Evolutionary conservation across 1,140 invertebrate species (phyloP).

Genomic region (Campodea augens): DNA sequence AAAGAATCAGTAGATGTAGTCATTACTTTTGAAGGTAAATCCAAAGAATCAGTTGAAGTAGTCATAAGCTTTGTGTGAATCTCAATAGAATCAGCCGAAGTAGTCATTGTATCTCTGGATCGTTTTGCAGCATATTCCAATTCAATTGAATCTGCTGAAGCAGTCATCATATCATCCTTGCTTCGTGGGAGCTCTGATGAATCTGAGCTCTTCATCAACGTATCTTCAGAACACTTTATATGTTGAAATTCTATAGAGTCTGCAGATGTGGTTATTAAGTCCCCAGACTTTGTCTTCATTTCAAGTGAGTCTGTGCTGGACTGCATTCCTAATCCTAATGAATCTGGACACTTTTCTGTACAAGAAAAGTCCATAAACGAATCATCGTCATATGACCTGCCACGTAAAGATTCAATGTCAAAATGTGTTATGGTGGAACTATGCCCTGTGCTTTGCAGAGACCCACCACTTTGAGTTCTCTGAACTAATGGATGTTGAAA

Average conservation of each 20-base stretch:
- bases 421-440: slow-evolving; percentile 13
- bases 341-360: neutral
- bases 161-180: slow-evolving; percentile 11
- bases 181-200: slow-evolving; percentile 2
- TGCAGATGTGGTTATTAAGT: slow-evolving; percentile 22
- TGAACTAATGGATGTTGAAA: slow-evolving; percentile 1
- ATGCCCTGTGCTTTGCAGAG: slow-evolving; percentile 3
- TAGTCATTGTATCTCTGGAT: slow-evolving; percentile 32
- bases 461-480: slow-evolving; percentile 9
- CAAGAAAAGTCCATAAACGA: slow-evolving; percentile 19
- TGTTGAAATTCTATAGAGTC: slow-evolving; percentile 19
- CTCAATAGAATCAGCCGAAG: slow-evolving; percentile 41
- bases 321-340: neutral
- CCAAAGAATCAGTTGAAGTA: slow-evolving; percentile 26
- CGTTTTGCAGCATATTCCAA: slow-evolving; percentile 16
- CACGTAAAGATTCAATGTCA: slow-evolving; percentile 15
- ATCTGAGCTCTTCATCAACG: slow-evolving; percentile 1
- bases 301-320: slow-evolving; percentile 37
- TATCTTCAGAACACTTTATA: neutral
- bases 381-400: slow-evolving; percentile 17
- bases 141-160: slow-evolving; percentile 13
- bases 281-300: slow-evolving; percentile 24
- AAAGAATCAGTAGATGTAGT: slow-evolving; percentile 12
- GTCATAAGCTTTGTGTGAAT: slow-evolving; percentile 21
- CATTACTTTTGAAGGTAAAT: slow-evolving; percentile 19